These are phyloP conservation scores for Mustela lutreola DNA, from an alignment of 2,113 vertebrate species.

Conservation along the genomic window DNA sequence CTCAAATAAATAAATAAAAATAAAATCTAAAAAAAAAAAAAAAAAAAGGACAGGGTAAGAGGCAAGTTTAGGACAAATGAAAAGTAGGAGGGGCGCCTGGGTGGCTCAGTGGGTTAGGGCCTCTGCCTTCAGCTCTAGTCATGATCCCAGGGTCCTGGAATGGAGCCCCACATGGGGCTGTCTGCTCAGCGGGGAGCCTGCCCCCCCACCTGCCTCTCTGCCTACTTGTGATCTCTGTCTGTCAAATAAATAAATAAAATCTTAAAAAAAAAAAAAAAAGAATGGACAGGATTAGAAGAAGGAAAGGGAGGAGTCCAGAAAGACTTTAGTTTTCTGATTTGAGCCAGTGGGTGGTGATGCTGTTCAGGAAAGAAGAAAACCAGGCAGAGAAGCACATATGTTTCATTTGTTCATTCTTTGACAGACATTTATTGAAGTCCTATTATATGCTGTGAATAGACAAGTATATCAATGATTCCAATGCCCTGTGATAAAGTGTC, in stretches of 20 bases:
- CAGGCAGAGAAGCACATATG: not conserved
- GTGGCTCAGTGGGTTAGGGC: no score
- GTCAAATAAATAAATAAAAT: no score
- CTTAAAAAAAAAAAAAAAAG: not conserved
- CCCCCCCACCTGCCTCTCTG: no score
- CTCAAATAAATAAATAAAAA: no score
- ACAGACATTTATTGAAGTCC: constrained; percentile 21
- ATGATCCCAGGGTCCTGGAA: no score
- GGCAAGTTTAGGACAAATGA: constrained; percentile 35
- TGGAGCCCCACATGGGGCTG: no score
- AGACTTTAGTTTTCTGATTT: constrained; percentile 19
- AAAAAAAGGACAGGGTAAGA: not conserved
- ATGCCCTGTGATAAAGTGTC: not conserved
- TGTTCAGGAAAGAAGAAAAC: constrained; percentile 19
- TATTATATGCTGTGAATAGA: not conserved
- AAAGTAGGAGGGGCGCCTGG: not conserved
- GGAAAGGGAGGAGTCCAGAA: not conserved
- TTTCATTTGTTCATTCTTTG: not conserved
- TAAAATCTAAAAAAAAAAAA: no score
- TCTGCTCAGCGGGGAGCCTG: no score
- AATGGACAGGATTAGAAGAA: not conserved
- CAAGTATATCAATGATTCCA: not conserved
- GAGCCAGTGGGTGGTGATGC: not conserved
- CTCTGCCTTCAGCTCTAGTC: no score
- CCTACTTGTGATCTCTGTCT: no score